Evolutionary conservation across 2,888 invertebrate species (phyloP).

Genomic region (Gastracanthus pulcherrimus): DNA sequence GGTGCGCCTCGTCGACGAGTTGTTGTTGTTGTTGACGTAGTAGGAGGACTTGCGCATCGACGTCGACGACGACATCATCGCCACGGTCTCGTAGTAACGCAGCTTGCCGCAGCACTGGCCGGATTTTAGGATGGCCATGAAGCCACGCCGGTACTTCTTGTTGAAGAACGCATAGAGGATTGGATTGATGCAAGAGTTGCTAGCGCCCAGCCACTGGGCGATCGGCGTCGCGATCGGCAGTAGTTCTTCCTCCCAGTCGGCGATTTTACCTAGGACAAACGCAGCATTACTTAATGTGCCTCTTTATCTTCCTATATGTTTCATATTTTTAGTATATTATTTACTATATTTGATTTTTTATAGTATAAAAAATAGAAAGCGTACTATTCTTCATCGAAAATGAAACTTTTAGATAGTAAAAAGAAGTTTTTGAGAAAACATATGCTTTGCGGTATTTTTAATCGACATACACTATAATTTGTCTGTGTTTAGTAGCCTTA

Average conservation of each 20-base stretch:
- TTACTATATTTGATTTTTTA: too few species aligned
- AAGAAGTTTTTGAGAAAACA: too few species aligned
- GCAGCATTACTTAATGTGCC: too few species aligned
- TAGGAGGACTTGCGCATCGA: slow-evolving; percentile 92
- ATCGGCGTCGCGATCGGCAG: slow-evolving; percentile 90
- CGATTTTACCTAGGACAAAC: slow-evolving; percentile 74
- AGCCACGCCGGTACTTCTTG: slow-evolving; percentile 94
- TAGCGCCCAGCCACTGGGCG: slow-evolving; percentile 95
- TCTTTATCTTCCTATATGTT: too few species aligned
- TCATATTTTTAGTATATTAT: too few species aligned
- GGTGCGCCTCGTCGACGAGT: slow-evolving; percentile 78
- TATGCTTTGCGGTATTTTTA: too few species aligned
- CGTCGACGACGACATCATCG: slow-evolving; percentile 91
- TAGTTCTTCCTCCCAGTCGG: slow-evolving; percentile 89
- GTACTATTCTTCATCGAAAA: too few species aligned
- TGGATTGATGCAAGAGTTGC: slow-evolving; percentile 97
- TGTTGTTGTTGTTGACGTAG: slow-evolving; percentile 84
- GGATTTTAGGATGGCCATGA: slow-evolving; percentile 92
- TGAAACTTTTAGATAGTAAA: too few species aligned
- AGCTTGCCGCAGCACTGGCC: slow-evolving; percentile 91
- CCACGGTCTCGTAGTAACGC: slow-evolving; percentile 92
- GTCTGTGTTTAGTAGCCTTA: too few species aligned
- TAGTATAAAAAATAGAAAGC: too few species aligned
- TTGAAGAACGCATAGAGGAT: slow-evolving; percentile 97
- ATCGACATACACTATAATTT: too few species aligned